Evolutionary conservation across 1,140 invertebrate species (phyloP).

Genomic region (Coboldia fuscipes): DNA sequence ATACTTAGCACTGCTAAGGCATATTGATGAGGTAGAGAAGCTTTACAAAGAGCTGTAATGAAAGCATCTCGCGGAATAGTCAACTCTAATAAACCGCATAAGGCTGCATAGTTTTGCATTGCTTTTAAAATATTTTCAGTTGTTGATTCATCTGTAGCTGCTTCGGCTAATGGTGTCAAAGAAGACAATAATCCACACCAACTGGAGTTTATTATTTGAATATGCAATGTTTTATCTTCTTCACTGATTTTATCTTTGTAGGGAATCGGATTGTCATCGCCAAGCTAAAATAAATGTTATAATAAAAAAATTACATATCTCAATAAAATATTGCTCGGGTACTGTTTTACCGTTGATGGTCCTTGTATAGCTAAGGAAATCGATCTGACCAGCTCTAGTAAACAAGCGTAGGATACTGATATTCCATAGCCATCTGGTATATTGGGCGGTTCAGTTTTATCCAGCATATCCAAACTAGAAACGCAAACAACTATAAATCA

Average conservation of each 20-base stretch:
- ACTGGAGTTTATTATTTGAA: conserved; percentile 77
- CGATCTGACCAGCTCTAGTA: conserved; percentile 72
- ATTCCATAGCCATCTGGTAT: conserved; percentile 91
- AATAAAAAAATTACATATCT: neutral
- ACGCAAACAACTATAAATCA: neutral
- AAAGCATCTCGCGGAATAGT: conserved; percentile 71
- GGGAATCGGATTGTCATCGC: conserved; percentile 16
- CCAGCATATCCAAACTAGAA: conserved; percentile 79
- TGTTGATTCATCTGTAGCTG: conserved; percentile 80
- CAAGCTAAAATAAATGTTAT: conserved; percentile 2
- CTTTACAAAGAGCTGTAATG: conserved; percentile 82
- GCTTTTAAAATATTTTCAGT: conserved; percentile 79
- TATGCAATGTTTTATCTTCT: conserved; percentile 32
- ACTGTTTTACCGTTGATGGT: conserved; percentile 8
- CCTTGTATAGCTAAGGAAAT: conserved; percentile 45
- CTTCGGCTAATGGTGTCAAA: conserved; percentile 76
- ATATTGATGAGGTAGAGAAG: conserved; percentile 87
- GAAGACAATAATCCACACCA: conserved; percentile 89
- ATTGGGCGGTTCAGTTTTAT: conserved; percentile 79
- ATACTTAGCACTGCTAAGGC: conserved; percentile 56
- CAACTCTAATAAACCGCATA: conserved; percentile 49
- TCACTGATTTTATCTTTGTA: conserved; percentile 26
- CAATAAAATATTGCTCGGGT: too few relatives aligned
- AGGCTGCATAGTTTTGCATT: conserved; percentile 65
- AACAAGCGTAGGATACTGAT: conserved; percentile 78